phyloP scores from a whole-genome alignment of 2,797 vertebrate genomes.

The Buphagus erythrorhynchus region DNA sequence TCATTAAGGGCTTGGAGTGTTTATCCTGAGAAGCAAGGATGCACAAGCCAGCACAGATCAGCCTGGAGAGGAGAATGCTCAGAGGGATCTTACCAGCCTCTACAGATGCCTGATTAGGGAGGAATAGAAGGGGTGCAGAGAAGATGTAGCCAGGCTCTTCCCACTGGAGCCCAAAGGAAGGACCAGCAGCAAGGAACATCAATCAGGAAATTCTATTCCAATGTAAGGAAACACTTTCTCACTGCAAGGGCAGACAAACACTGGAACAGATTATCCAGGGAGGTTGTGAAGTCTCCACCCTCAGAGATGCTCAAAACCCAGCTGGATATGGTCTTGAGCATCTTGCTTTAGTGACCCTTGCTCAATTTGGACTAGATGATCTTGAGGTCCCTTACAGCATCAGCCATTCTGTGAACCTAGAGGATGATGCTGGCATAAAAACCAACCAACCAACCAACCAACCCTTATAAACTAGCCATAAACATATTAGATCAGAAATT shows the following conservation, averaged over 20 bases:
- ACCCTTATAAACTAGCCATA: not conserved
- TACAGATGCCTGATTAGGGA: rapidly evolving
- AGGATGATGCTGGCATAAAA: not conserved
- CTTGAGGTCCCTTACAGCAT: not conserved
- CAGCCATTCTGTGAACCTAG: not conserved
- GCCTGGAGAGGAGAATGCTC: not conserved
- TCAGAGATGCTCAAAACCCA: not conserved
- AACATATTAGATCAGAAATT: not conserved
- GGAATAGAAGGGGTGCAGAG: rapidly evolving
- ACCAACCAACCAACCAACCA: not conserved
- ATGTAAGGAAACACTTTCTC: not conserved
- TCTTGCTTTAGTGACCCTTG: not conserved
- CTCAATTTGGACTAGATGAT: not conserved
- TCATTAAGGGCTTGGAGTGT: not conserved
- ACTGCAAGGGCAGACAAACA: not conserved
- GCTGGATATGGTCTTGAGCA: not conserved
- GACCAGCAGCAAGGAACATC: not conserved
- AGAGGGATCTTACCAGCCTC: not conserved
- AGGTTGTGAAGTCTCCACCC: not conserved
- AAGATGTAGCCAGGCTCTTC: not conserved
- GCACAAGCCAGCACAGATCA: not conserved
- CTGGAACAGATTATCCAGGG: not conserved
- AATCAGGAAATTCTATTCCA: not conserved
- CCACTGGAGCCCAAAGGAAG: not conserved
- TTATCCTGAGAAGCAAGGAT: not conserved